A percentile compares a stretch with the other conserved stretches of the same genome.
phyloP scores from a whole-genome alignment of 2,797 vertebrate species.

The Liparis tanakae region DNA sequence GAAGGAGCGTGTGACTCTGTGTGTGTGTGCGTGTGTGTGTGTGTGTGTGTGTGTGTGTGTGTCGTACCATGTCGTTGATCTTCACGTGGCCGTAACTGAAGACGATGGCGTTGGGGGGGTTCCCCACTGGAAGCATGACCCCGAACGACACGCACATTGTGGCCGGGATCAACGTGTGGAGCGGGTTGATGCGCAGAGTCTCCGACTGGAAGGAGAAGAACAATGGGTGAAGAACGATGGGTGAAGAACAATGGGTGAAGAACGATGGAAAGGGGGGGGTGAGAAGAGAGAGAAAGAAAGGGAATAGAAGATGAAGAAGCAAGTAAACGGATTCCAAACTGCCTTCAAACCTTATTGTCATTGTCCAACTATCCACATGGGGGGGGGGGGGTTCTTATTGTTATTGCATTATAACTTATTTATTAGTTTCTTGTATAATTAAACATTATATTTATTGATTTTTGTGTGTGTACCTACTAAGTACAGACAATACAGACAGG shows the following conservation, averaged over 20 bases:
- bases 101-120: slow-evolving; percentile 98
- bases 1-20: slow-evolving; percentile 26
- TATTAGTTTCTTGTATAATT: too few species aligned
- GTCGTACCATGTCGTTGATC: slow-evolving; percentile 95
- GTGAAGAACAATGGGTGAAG: not conserved
- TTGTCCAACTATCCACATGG: not conserved
- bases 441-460: too few species aligned
- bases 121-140: slow-evolving; percentile 98
- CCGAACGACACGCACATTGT: slow-evolving; percentile 99
- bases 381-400: not conserved
- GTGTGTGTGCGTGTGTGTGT: not conserved
- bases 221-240: not conserved
- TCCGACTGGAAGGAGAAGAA: slow-evolving; percentile 86
- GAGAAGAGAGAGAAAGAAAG: not conserved
- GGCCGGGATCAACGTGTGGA: slow-evolving; percentile 96
- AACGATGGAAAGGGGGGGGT: not conserved
- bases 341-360: not conserved
- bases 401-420: too few species aligned
- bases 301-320: not conserved
- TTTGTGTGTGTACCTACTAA: too few species aligned
- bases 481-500: too few species aligned
- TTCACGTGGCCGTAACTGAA: slow-evolving; percentile 98
- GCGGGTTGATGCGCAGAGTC: slow-evolving; percentile 93
- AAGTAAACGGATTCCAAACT: not conserved
- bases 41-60: slow-evolving; percentile 4